Base-by-base conservation (phyloP, 2,888 invertebrate genomes). In the Caenorhabditis becei region DNA sequence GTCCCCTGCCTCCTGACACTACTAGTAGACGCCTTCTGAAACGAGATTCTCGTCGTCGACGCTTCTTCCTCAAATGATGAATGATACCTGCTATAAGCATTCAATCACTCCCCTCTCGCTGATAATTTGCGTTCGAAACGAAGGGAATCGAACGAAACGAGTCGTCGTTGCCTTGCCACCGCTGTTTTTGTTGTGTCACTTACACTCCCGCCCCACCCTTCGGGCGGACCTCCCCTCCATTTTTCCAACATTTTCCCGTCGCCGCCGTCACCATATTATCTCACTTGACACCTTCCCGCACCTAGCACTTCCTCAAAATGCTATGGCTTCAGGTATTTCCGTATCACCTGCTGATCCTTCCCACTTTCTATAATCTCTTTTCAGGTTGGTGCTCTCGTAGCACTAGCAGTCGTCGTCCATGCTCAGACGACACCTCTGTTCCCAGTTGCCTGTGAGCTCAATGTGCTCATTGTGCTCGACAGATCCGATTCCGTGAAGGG, bases 381-480 rank as follows among this genome's bases (percentile, higher is more conserved):
- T 1, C 67, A 83, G 83, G 78, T 80, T 62, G 74, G 77, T 66
- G 74, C 75, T 59, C 71, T 83, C 5, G 83, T 80, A 67, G 75
- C 74, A 66, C 69, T 81, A 51, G 69, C 77, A 44, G 58, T 77
- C 44, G 82, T 79, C 51, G 82, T 82, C 20, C 71, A 81, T 54
- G 58, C 84, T 8, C 86, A 86, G 61, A 85, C 83, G 23, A 86
- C 83, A 23, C 86, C 85, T 5, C 82, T 89, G 4, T 90, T 90
- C 71, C 90, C 90, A 14, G 87, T 88, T 18, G 86, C 88, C 16
- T 90, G 90, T 81, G 86, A 87, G 70, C 84, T 90, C 32, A 90
- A 90, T 79, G 88, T 90, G 44, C 83, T 90, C 66, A 88, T 90
- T 56, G 86, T 90, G 8, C 78, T 90, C 24, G 90, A 90, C 63